These are phyloP conservation scores for Dicrurus megarhynchus DNA, from an alignment of 2,113 vertebrate species.

Conservation along the genomic window DNA sequence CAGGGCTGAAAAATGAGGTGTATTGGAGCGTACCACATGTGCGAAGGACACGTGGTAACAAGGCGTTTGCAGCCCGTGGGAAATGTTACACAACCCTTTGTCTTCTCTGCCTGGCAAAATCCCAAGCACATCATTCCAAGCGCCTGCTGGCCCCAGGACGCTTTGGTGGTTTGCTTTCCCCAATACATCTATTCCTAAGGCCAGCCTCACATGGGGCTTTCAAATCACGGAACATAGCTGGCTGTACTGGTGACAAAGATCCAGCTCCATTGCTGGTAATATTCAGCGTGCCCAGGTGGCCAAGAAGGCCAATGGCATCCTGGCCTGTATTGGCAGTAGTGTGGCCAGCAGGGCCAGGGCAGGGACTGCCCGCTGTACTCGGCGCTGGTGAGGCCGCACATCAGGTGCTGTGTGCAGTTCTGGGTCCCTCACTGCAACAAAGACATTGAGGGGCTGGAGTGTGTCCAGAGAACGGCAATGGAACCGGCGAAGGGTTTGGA, in stretches of 20 bases:
- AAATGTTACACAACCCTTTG: not conserved
- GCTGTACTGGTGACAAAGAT: rapidly evolving
- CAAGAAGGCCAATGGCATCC: rapidly evolving
- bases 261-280: not conserved
- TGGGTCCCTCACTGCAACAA: not conserved
- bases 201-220: rapidly evolving
- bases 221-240: rapidly evolving
- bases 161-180: not conserved
- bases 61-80: not conserved
- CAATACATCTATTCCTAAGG: not conserved
- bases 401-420: rapidly evolving
- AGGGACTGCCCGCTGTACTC: rapidly evolving
- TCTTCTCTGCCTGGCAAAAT: not conserved
- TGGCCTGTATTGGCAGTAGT: rapidly evolving
- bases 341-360: not conserved
- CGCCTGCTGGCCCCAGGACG: rapidly evolving
- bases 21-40: rapidly evolving
- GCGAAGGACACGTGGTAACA: rapidly evolving
- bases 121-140: not conserved
- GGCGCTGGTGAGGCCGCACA: rapidly evolving
- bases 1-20: not conserved
- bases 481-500: not conserved
- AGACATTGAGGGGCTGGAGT: rapidly evolving
- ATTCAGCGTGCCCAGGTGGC: not conserved
- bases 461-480: not conserved